Percentiles rank a stretch among this genome's conserved stretches.
phyloP scores from a whole-genome alignment of 2,797 vertebrate species.

The Thripadectes ignobilis region DNA sequence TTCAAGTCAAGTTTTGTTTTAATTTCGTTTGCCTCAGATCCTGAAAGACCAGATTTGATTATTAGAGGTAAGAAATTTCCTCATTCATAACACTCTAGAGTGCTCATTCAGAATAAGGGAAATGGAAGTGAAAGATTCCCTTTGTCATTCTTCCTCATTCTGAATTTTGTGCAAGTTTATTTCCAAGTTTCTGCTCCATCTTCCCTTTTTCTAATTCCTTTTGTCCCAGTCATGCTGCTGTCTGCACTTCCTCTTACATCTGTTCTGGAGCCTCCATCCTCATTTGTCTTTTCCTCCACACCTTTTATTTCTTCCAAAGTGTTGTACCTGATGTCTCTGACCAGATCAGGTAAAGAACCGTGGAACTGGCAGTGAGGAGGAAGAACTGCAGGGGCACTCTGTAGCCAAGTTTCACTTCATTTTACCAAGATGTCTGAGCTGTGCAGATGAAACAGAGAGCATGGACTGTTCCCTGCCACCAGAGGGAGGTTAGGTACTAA shows the following conservation, averaged over 20 bases:
- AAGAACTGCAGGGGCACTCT: background rate
- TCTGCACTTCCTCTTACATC: background rate
- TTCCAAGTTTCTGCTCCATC: background rate
- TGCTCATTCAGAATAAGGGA: background rate
- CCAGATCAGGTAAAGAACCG: background rate
- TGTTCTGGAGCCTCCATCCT: background rate
- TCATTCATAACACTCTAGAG: background rate
- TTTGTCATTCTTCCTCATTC: background rate
- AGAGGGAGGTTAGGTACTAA: background rate
- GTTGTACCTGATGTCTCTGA: background rate
- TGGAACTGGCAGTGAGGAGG: background rate
- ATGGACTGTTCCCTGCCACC: background rate
- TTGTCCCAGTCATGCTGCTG: rapidly evolving
- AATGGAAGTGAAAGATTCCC: background rate
- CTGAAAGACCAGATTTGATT: background rate
- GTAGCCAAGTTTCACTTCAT: background rate
- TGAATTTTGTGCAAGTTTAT: background rate
- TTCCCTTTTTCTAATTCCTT: background rate
- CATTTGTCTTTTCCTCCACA: background rate
- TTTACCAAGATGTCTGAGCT: background rate
- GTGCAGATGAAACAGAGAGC: background rate
- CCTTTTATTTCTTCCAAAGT: background rate
- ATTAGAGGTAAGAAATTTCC: background rate
- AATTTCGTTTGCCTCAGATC: background rate
- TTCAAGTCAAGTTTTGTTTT: background rate